Evolutionary conservation across 2,113 vertebrate species (phyloP).

Genomic region (Gymnorhina tibicen): DNA sequence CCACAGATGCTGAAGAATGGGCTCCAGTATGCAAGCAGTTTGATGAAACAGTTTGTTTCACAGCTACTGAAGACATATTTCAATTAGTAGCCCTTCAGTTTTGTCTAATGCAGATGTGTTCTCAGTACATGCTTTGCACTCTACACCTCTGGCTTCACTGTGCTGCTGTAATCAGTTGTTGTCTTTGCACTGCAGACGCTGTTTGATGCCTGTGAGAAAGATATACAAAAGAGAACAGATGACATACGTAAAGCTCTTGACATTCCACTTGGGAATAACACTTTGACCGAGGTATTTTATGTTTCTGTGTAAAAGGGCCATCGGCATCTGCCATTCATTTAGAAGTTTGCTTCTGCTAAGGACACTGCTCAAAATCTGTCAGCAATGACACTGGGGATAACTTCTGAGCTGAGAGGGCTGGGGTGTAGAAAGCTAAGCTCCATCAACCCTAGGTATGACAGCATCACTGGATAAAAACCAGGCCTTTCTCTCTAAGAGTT

Average conservation of each 20-base stretch:
- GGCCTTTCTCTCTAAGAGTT: background rate
- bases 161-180: background rate
- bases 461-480: background rate
- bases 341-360: background rate
- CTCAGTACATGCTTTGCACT: background rate
- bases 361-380: background rate
- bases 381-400: background rate
- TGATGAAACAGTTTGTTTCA: background rate
- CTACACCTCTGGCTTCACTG: background rate
- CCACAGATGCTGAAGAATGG: background rate
- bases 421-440: background rate
- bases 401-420: background rate
- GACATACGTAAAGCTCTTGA: background rate
- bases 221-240: background rate
- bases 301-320: background rate
- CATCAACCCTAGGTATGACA: background rate
- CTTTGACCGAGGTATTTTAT: background rate
- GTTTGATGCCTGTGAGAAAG: background rate
- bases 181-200: background rate
- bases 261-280: background rate
- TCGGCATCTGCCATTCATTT: background rate
- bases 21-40: background rate
- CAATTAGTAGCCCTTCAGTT: background rate
- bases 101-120: background rate
- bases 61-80: background rate